Evolutionary conservation across 2,888 invertebrate species (phyloP).

Genomic region (Apamea crenata): DNA sequence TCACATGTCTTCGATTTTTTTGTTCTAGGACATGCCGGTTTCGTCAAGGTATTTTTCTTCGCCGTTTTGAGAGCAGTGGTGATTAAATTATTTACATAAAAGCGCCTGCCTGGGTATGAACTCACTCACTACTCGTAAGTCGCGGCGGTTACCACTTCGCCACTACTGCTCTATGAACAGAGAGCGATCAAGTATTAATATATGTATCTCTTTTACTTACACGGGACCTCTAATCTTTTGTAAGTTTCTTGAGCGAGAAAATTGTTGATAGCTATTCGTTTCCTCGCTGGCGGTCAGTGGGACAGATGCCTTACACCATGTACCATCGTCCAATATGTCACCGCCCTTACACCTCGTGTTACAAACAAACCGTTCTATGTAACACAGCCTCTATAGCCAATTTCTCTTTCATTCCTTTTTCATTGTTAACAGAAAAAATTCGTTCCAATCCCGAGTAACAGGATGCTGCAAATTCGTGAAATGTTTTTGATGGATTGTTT

Average conservation of each 20-base stretch:
- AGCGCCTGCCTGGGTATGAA: too few relatives aligned
- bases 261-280: background rate
- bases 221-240: background rate
- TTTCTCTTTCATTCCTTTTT: constrained; percentile 61
- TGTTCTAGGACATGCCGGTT: too few relatives aligned
- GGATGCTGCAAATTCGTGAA: constrained; percentile 29
- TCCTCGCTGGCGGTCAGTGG: background rate
- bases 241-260: background rate
- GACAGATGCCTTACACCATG: background rate
- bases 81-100: too few relatives aligned
- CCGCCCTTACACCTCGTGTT: constrained; percentile 29
- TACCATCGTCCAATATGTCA: constrained; percentile 2
- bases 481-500: constrained; percentile 41
- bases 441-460: constrained; percentile 45
- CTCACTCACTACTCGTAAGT: too few relatives aligned
- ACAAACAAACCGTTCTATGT: constrained; percentile 37
- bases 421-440: constrained; percentile 65
- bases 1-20: too few relatives aligned
- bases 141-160: too few relatives aligned
- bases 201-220: background rate
- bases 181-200: background rate
- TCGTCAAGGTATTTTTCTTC: too few relatives aligned
- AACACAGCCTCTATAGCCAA: constrained; percentile 44
- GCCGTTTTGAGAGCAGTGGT: too few relatives aligned
- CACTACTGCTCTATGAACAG: too few relatives aligned